A percentile compares a stretch with the other conserved stretches of the same genome.
These are phyloP conservation scores for Ptychodera flava DNA, from an alignment of 35 echinoderm and acorn worm species.

Conservation along the genomic window DNA sequence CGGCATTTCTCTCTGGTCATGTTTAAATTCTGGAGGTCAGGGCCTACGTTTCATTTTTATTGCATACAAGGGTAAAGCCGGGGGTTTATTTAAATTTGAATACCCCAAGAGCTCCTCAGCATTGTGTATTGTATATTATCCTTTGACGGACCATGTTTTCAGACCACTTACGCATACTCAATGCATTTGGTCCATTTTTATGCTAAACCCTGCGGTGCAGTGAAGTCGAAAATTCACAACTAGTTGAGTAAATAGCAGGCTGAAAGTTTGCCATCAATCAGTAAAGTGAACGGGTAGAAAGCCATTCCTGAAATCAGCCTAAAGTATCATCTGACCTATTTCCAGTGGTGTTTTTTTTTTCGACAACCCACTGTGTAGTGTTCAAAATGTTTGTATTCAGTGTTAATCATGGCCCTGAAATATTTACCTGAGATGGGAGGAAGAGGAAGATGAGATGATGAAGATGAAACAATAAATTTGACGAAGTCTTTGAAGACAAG, in stretches of 20 bases:
- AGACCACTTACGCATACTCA: neutral
- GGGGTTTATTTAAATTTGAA: neutral
- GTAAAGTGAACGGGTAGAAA: no score
- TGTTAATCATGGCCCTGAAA: no score
- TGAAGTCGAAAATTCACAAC: neutral
- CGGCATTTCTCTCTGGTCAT: neutral
- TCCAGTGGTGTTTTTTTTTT: no score
- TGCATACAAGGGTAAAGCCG: neutral
- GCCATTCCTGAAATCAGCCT: no score
- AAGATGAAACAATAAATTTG: no score
- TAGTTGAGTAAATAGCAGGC: neutral
- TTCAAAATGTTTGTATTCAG: no score
- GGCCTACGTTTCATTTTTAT: neutral
- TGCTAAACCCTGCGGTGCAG: neutral
- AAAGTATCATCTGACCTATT: no score
- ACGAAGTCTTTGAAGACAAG: no score
- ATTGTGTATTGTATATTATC: constrained; percentile 2
- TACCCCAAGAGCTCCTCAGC: neutral
- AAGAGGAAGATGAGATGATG: no score
- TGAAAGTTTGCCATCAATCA: neutral
- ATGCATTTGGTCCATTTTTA: neutral
- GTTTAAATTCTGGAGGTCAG: neutral
- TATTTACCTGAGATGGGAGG: no score
- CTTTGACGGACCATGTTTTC: neutral
- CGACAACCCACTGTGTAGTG: no score